Base-by-base conservation (phyloP, 2,113 vertebrate genomes). In the Motacilla alba region DNA sequence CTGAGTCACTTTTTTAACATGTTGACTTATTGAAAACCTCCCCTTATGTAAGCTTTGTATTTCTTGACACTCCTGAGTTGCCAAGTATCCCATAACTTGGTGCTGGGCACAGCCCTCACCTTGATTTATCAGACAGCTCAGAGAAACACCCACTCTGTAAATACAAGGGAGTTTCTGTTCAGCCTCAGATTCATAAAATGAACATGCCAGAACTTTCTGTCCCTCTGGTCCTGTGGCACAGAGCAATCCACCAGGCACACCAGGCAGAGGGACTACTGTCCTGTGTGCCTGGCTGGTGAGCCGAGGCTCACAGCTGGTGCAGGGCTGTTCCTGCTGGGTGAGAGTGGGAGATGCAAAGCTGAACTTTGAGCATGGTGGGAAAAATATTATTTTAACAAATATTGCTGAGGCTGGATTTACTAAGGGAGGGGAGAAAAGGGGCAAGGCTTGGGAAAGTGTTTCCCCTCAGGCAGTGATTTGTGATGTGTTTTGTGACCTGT, bases 71-170 rank as follows among this genome's bases (percentile, higher is more conserved):
- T 90, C 70, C 46, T 93, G 53, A 63, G 62, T 22, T 87, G 58
- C 41, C 89, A 68, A 70, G 73, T 18, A 9, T 53, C 47, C 55
- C 59, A 8, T 53, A 62, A 66, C 76, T 68, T 33, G 30, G 52
- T 83, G n/a, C 70, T 81, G 37, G 89, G 74, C 62, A 72, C 64
- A 88, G 37, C 49, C 39, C 39, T n/a, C 66, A 86, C 63, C 89
- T 72, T 6, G 20, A 60, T 86, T 96, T 95, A 90, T 93, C 88
- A 55, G 37, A 33, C 22, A 62, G 44, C 72, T 74, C 52, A 62
- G 81, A 68, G 76, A 56, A 92, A 96, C 95, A 50, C 97, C 73
- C 82, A 23, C 14, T 97, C 94, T 80, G 92, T 90, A 91, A 97
- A 96, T 33, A 97, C 8, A 44, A 68, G 49, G 63, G 56, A 69